phyloP scores from a whole-genome alignment of 1,140 invertebrate species.

The Leptinotarsa texana region DNA sequence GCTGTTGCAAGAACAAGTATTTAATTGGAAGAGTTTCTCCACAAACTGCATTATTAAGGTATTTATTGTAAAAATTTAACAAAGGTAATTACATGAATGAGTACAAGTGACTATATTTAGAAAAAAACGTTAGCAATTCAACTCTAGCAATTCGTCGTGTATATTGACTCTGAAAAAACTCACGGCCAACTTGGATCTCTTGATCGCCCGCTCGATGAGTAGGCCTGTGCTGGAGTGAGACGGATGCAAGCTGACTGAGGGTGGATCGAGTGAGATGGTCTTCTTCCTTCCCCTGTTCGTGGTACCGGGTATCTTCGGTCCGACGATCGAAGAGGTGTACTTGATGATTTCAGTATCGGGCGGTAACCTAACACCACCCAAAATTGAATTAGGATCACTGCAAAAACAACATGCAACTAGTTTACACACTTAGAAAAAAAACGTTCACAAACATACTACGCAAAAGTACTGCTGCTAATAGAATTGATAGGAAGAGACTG shows the following conservation, averaged over 20 bases:
- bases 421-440: constrained; percentile 22
- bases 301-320: constrained; percentile 78
- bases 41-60: too few relatives aligned
- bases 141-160: too few relatives aligned
- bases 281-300: constrained; percentile 83
- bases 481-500: too few relatives aligned
- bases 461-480: too few relatives aligned
- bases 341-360: constrained; percentile 90
- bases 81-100: neutral
- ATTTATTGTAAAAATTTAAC: too few relatives aligned
- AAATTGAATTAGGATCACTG: constrained; percentile 77
- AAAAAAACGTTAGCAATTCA: neutral
- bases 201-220: constrained; percentile 59
- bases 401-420: constrained; percentile 42
- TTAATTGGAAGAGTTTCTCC: too few relatives aligned
- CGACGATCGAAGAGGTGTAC: constrained; percentile 82
- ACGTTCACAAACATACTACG: neutral
- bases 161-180: constrained; percentile 22
- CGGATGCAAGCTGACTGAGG: constrained; percentile 69
- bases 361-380: constrained; percentile 78
- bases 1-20: too few relatives aligned
- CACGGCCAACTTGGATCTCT: constrained; percentile 56
- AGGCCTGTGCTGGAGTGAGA: constrained; percentile 54
- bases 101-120: neutral
- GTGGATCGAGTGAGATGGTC: constrained; percentile 81